These are phyloP conservation scores for Aporrectodea caliginosa DNA, from an alignment of 1,140 invertebrate genomes.

Conservation along the genomic window DNA sequence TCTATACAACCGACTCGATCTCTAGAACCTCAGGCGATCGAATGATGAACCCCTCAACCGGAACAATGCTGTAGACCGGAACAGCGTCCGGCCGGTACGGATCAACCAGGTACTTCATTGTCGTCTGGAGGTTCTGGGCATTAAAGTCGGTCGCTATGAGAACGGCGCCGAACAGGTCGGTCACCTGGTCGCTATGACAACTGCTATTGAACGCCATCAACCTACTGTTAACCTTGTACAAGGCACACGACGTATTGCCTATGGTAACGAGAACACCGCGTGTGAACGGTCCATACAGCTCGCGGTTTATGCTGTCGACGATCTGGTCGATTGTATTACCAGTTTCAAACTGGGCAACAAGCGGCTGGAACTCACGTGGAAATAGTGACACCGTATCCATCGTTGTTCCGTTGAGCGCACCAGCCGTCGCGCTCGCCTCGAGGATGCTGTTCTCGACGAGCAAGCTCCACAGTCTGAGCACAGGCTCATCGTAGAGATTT, in stretches of 20 bases:
- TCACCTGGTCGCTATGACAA: constrained; percentile 32
- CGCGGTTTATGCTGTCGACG: constrained; percentile 29
- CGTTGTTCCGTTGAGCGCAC: constrained; percentile 18
- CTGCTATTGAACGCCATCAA: constrained; percentile 31
- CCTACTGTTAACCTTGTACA: constrained; percentile 22
- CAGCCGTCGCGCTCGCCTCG: constrained; percentile 26
- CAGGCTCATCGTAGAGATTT: constrained; percentile 23
- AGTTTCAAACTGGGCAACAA: constrained; percentile 25
- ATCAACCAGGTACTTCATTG: constrained; percentile 32
- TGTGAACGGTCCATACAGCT: constrained; percentile 30
- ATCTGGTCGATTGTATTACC: constrained; percentile 31
- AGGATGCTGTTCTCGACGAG: constrained; percentile 32
- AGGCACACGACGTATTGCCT: constrained; percentile 23
- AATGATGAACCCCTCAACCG: constrained; percentile 29
- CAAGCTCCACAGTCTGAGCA: constrained; percentile 30
- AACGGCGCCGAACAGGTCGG: constrained; percentile 29
- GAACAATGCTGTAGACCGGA: constrained; percentile 29
- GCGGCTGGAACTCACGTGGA: constrained; percentile 25
- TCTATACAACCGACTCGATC: constrained; percentile 21
- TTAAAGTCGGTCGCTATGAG: constrained; percentile 30
- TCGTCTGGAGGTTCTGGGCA: constrained; percentile 33
- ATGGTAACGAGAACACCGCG: constrained; percentile 30
- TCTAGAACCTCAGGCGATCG: constrained; percentile 32
- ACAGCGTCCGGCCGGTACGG: constrained; percentile 31
- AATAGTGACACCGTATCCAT: constrained; percentile 26